Conservation (phyloP, 2,113 vertebrate genomes). For the Megatriorchis doriae region DNA sequence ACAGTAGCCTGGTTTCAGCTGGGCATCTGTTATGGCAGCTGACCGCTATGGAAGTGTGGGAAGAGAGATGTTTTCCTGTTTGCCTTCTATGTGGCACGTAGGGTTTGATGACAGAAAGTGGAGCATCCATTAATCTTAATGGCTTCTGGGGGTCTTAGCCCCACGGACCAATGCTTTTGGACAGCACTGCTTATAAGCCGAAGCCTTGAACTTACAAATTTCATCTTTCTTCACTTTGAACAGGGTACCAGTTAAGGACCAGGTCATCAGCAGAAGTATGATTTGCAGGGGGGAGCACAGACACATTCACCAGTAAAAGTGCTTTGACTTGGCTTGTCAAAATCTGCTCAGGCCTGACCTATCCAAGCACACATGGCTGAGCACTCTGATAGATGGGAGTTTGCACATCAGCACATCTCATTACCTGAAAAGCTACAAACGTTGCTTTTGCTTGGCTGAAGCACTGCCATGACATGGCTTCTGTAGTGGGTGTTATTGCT, state of each 20-base stretch:
- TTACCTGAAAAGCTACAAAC: neutral
- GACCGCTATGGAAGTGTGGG: neutral
- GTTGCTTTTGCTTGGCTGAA: neutral
- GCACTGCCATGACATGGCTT: neutral
- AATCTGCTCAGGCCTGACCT: neutral
- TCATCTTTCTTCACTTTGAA: neutral
- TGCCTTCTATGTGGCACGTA: accelerated
- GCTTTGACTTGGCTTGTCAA: neutral
- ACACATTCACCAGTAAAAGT: neutral
- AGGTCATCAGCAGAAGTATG: neutral
- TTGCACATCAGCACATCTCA: neutral
- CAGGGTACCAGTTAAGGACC: neutral
- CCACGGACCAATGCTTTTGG: neutral
- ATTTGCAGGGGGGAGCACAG: neutral
- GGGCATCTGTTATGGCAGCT: neutral
- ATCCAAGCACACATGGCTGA: accelerated
- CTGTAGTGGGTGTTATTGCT: neutral
- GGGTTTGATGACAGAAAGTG: neutral
- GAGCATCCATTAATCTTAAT: neutral
- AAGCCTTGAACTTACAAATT: neutral
- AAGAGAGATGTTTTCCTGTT: neutral
- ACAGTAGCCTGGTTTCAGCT: neutral
- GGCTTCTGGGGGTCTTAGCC: neutral
- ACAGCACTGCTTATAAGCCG: neutral
- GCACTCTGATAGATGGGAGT: neutral